Percentiles rank a stretch among this genome's conserved stretches.
phyloP scores from a whole-genome alignment of 2,888 invertebrate genomes.

The Amblyjoppa proteus region DNA sequence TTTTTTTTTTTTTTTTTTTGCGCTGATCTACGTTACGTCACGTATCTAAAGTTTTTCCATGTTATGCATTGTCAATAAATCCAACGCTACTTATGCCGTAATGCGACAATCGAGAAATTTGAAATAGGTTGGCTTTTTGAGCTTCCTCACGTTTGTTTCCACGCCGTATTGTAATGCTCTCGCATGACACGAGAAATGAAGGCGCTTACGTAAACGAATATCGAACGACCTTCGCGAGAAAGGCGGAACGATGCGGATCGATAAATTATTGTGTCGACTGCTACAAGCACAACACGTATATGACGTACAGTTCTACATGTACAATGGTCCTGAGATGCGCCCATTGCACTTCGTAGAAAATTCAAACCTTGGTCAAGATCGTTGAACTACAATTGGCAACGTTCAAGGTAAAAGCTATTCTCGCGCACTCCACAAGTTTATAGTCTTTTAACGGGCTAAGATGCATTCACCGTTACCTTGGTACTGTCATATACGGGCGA shows the following conservation, averaged over 20 bases:
- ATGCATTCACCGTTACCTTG: neutral
- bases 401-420: neutral
- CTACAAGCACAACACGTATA: neutral
- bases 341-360: neutral
- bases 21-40: neutral
- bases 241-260: neutral
- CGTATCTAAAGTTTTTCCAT: neutral
- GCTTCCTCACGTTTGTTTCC: neutral
- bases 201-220: conserved; percentile 49
- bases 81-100: neutral
- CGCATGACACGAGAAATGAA: conserved; percentile 5
- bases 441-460: neutral
- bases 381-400: conserved; percentile 16
- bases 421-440: neutral
- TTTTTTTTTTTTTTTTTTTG: neutral
- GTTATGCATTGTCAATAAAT: neutral
- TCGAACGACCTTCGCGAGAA: conserved; percentile 20
- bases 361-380: conserved; percentile 9
- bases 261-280: neutral
- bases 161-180: conserved; percentile 8
- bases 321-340: neutral
- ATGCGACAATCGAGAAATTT: neutral
- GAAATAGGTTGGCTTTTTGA: neutral
- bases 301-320: neutral
- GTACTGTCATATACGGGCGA: neutral